These are phyloP conservation scores for Proteles cristata DNA, from an alignment of 2,113 vertebrate genomes.

Conservation along the genomic window DNA sequence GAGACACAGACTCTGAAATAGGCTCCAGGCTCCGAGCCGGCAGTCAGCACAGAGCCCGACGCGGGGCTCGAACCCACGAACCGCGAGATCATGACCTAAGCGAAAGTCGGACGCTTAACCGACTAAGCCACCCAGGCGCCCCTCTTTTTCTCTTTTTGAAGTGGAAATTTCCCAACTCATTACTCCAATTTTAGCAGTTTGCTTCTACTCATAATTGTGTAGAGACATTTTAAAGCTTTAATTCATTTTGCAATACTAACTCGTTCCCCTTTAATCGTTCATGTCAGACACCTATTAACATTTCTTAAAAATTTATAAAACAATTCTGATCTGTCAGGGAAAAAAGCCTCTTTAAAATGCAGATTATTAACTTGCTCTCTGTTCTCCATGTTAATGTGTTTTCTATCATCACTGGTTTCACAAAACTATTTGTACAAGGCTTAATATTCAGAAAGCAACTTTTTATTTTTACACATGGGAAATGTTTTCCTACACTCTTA, in stretches of 20 bases:
- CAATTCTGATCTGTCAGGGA: conserved; percentile 77
- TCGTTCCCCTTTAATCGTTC: conserved; percentile 78
- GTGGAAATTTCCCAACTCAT: conserved; percentile 68
- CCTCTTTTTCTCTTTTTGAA: conserved; percentile 59
- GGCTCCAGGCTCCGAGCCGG: too few relatives aligned
- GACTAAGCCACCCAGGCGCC: too few relatives aligned
- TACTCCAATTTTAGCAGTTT: conserved; percentile 75
- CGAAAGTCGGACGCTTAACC: too few relatives aligned
- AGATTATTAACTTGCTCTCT: conserved; percentile 78
- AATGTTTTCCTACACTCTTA: conserved; percentile 47
- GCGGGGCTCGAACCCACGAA: too few relatives aligned
- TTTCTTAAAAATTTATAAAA: conserved; percentile 84
- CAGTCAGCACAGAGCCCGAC: too few relatives aligned
- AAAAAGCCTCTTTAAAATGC: conserved; percentile 74
- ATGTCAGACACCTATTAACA: conserved; percentile 81
- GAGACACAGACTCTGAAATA: too few relatives aligned
- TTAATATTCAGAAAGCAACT: conserved; percentile 72
- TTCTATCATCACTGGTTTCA: conserved; percentile 68
- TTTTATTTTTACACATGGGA: conserved; percentile 57
- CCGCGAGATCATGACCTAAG: too few relatives aligned
- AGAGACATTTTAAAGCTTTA: conserved; percentile 79
- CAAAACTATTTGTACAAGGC: conserved; percentile 73
- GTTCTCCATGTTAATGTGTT: conserved; percentile 70
- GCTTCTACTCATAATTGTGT: conserved; percentile 53
- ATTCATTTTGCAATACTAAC: conserved; percentile 81